Evolutionary conservation across 2,113 vertebrate species (phyloP), one percentile per base, ranked within the genome.

Genomic region (Brienomyrus longianalis): DNA sequence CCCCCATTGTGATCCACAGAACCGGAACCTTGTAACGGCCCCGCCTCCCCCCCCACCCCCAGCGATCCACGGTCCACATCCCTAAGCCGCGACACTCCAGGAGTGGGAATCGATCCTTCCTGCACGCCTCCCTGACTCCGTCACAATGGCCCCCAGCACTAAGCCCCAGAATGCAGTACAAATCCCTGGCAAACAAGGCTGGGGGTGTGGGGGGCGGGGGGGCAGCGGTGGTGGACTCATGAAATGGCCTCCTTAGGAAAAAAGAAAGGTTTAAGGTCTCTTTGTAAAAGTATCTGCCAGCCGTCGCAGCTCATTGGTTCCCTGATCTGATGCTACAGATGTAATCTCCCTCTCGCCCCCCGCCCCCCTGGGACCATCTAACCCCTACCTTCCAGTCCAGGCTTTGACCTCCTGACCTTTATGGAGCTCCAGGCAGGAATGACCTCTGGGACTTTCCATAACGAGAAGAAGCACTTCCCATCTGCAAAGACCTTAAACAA

Each of bases 401-500:
- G 94, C 94, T 93, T 92, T 95, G 91, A 96, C 95, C 95, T 95
- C 90, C 91, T 91, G 92, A 95, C 94, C 94, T 92, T 27, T 88
- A 90, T 92, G 92, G 83, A 92, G 90, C 91, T 90, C 89, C 90
- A 91, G 90, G 90, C 87, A 90, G 88, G 74, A 88, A 48, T 39
- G 51, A 84, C 77, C 89, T 66, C 85, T 90, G 31, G 87, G 54
- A 89, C 85, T 19, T 80, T 70, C 90, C 84, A 23, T 91, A 88
- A 92, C n/a, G 70, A 89, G 86, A 92, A 90, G 83, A 90, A 91
- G 80, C 86, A 84, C 88, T 91, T 91, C 90, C 91, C 93, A 93
- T 93, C 92, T 93, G 94, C 35, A 94, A 96, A 95, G 93, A 94
- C 70, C 91, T 94, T 93, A 91, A 94, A 94, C 93, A 94, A 95